phyloP scores from a whole-genome alignment of 2,113 vertebrate genomes.

The Paramormyrops kingsleyae region DNA sequence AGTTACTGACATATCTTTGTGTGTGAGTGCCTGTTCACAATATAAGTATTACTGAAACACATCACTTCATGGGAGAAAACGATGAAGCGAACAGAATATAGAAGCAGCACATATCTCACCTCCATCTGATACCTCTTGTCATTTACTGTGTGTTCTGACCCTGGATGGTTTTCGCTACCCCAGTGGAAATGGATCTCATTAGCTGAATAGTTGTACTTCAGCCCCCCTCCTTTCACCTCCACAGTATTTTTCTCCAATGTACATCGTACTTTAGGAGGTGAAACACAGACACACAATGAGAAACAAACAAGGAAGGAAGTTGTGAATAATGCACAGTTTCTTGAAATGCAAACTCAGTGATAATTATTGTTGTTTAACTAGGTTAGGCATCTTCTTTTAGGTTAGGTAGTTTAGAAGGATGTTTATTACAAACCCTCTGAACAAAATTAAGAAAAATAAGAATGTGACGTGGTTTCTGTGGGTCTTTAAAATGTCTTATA shows the following conservation, averaged over 20 bases:
- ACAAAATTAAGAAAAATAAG: not conserved
- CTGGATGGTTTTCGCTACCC: not conserved
- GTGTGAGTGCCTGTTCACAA: not conserved
- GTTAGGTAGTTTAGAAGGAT: not conserved
- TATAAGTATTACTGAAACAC: not conserved
- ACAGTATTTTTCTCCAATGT: not conserved
- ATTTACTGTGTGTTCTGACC: conserved; percentile 1
- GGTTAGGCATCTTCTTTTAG: not conserved
- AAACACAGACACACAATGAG: not conserved
- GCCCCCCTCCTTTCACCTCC: not conserved
- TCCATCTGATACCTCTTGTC: not conserved
- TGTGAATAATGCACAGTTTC: not conserved
- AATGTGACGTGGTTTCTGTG: not conserved
- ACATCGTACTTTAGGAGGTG: not conserved
- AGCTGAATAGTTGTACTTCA: not conserved
- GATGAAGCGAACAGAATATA: not conserved
- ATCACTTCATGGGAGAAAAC: not conserved
- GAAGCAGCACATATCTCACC: not conserved
- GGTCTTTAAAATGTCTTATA: not conserved
- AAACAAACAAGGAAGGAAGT: not conserved
- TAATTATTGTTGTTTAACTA: not conserved
- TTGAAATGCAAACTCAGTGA: not conserved
- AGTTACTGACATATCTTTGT: not conserved
- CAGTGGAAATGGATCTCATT: not conserved
- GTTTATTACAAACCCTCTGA: not conserved